Evolutionary conservation across 2,888 invertebrate species (phyloP), one percentile per base, ranked within the genome.

Genomic region (Yponomeuta cagnagella): DNA sequence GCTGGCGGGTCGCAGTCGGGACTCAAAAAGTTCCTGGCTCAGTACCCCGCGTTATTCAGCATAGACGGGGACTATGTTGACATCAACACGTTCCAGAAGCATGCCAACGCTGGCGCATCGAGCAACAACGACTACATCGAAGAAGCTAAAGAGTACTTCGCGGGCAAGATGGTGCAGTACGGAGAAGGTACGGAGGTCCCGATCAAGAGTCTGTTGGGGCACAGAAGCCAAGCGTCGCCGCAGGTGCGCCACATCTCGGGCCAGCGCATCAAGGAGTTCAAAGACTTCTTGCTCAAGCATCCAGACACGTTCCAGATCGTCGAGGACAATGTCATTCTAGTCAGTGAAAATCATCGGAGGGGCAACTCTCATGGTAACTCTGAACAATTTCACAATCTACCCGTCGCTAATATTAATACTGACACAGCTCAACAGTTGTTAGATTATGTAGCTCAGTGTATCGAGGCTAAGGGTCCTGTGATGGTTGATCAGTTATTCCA

Each of bases 121-220:
- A 95, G 95, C 76, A 95, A 96, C 82, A 95, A 96, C 78, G 97
- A 98, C 86, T 98, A 98, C 87, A 98, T 98, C 78, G 95, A 96
- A 82, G 99, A 99, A 92, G 99, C 99, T 72, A 98, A 99, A 80
- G 97, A 98, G 83, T 99, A 99, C 93, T 99, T 99, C 91, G 96
- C 97, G 71, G 95, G 96, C 83, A 98, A 99, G 93, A 95, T 99
- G 89, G 93, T 97, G 75, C 97, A 99, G 90, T 98, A 99, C 87
- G 98, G 99, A 72, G 96, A 97, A 75, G 97, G 97, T 71, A 97
- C 98, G 2, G 99, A 99, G 93, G 98, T 99, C 75, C 99, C 98
- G 5, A 98, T 99, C 77, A 97, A 97, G 86, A 98, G 98, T 87
- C 94, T 99, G 75, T 94, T 99, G 73, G 99, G 99, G 0, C 99